A percentile compares a stretch with the other conserved stretches of the same genome.
Evolutionary conservation across 2,113 vertebrate species (phyloP).

Genomic region (Lasiurus cinereus): DNA sequence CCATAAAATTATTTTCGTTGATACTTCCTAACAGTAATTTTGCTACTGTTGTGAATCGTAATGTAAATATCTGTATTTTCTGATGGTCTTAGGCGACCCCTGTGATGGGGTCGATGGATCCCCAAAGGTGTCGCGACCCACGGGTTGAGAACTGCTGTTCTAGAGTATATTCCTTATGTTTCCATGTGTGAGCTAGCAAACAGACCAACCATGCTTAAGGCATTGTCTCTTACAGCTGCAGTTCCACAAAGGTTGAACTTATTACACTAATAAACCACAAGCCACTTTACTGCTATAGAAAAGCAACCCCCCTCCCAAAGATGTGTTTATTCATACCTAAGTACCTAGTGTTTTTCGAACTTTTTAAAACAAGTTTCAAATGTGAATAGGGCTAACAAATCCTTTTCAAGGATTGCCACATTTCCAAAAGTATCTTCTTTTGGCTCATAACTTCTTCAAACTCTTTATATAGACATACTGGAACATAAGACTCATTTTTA

Average conservation of each 20-base stretch:
- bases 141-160: neutral
- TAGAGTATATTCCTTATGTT: neutral
- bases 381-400: neutral
- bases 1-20: too few relatives aligned
- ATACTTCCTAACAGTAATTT: too few relatives aligned
- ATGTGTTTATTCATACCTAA: neutral
- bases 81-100: too few relatives aligned
- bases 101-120: too few relatives aligned
- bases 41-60: too few relatives aligned
- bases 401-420: constrained; percentile 39
- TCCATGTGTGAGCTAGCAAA: constrained; percentile 31
- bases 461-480: neutral
- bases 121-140: too few relatives aligned
- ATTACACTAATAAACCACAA: neutral
- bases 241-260: neutral
- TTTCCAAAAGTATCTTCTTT: constrained; percentile 53
- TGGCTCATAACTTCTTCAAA: constrained; percentile 41
- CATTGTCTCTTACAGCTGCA: neutral
- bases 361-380: constrained; percentile 61
- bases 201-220: neutral
- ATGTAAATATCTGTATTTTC: too few relatives aligned
- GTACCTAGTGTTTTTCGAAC: neutral
- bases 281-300: neutral
- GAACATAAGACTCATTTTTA: constrained; percentile 17
- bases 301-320: neutral